Conservation (phyloP, 2,888 invertebrate species). For the Drosophila lutescens region DNA sequence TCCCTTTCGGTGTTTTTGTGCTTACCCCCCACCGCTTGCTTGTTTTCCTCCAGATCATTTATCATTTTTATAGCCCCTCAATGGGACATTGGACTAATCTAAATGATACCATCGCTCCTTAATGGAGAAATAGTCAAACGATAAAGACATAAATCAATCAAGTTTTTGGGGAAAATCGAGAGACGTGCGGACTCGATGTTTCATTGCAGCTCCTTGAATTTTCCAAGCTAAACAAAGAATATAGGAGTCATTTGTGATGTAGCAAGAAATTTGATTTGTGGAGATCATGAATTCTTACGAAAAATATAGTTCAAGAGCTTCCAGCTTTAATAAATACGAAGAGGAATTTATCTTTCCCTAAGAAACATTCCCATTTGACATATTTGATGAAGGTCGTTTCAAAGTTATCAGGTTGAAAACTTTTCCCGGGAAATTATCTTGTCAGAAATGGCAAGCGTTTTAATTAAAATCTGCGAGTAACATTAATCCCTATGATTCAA, state of each 20-base stretch:
- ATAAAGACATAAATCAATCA: constrained; percentile 70
- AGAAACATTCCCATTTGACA: neutral
- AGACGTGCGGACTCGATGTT: constrained; percentile 7
- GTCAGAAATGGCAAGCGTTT: neutral
- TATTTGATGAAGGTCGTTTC: neutral
- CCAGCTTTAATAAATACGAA: neutral
- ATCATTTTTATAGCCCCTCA: constrained; percentile 62
- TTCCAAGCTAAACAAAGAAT: constrained; percentile 3
- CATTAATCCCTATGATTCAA: neutral
- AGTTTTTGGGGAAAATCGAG: constrained; percentile 13
- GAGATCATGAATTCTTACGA: constrained; percentile 6
- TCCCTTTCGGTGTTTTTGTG: constrained; percentile 30
- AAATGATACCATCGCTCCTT: constrained; percentile 58
- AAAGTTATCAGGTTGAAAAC: neutral
- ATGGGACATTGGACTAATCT: constrained; percentile 61
- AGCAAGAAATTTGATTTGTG: constrained; percentile 15
- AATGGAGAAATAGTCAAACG: constrained; percentile 48
- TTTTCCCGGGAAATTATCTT: neutral
- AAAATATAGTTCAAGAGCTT: neutral
- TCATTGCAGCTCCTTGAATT: constrained; percentile 23
- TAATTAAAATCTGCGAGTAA: neutral
- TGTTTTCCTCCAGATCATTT: constrained; percentile 36
- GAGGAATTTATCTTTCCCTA: neutral
- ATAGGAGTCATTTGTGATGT: neutral
- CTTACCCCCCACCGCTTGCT: constrained; percentile 52